Evolutionary conservation across 2,113 vertebrate genomes (phyloP).

Genomic region (Tonatia bakeri): DNA sequence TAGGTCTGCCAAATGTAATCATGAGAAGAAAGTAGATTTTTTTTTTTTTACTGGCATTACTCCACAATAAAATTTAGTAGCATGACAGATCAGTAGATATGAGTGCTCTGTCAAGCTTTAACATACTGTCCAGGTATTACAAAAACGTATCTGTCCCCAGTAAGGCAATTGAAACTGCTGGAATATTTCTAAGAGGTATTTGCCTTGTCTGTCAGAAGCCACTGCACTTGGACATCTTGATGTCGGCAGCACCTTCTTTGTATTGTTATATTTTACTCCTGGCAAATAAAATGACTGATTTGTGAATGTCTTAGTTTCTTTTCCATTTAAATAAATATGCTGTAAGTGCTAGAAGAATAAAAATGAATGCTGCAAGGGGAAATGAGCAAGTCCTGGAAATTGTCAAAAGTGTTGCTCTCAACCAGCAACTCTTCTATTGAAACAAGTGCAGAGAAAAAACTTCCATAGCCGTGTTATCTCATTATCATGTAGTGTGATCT

Average conservation of each 20-base stretch:
- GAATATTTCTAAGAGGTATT: background rate
- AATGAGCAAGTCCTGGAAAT: background rate
- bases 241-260: background rate
- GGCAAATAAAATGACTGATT: background rate
- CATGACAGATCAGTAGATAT: constrained; percentile 19
- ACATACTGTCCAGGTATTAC: background rate
- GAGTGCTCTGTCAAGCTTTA: constrained; percentile 29
- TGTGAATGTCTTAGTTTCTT: background rate
- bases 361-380: background rate
- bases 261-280: background rate
- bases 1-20: constrained; percentile 46
- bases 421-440: background rate
- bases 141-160: background rate
- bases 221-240: background rate
- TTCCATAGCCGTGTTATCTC: background rate
- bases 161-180: background rate
- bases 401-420: background rate
- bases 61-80: constrained; percentile 40
- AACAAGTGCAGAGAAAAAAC: background rate
- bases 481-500: background rate
- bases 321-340: background rate
- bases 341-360: background rate
- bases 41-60: background rate
- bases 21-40: background rate
- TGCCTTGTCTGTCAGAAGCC: background rate